phyloP scores from a whole-genome alignment of 2,888 invertebrate genomes.

The Agapostemon virescens region DNA sequence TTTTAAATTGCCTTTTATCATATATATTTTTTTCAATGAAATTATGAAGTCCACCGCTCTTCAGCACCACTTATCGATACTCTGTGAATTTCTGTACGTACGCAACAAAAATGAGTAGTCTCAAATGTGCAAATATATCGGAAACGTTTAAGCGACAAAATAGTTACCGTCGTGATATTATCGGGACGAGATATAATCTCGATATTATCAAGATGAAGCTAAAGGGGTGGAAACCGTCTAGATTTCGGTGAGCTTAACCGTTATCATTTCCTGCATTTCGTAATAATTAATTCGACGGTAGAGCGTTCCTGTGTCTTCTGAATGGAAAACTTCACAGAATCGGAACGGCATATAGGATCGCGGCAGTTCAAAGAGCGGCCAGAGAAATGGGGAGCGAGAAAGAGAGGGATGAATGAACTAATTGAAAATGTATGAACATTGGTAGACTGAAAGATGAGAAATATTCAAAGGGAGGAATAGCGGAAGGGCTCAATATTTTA shows the following conservation, averaged over 20 bases:
- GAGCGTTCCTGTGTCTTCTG: not conserved
- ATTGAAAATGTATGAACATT: conserved; percentile 11
- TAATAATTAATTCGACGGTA: not conserved
- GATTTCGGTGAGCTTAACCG: not conserved
- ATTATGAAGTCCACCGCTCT: too few relatives aligned
- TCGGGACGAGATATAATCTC: too few relatives aligned
- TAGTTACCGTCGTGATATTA: too few relatives aligned
- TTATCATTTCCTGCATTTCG: not conserved
- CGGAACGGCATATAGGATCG: not conserved
- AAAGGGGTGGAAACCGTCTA: not conserved
- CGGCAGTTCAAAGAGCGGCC: not conserved
- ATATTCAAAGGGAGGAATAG: not conserved
- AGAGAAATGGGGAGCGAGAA: not conserved
- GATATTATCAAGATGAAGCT: not conserved
- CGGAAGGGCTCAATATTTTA: conserved; percentile 2
- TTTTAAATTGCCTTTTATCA: too few relatives aligned
- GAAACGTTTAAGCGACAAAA: too few relatives aligned
- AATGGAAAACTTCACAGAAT: not conserved
- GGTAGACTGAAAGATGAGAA: not conserved
- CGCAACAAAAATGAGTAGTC: too few relatives aligned
- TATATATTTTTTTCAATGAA: too few relatives aligned
- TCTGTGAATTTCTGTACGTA: too few relatives aligned
- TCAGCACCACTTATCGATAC: too few relatives aligned
- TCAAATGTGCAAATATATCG: too few relatives aligned
- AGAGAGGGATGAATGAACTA: not conserved